Base-by-base conservation (phyloP, 2,888 invertebrate genomes). In the Conops quadrifasciatus region DNA sequence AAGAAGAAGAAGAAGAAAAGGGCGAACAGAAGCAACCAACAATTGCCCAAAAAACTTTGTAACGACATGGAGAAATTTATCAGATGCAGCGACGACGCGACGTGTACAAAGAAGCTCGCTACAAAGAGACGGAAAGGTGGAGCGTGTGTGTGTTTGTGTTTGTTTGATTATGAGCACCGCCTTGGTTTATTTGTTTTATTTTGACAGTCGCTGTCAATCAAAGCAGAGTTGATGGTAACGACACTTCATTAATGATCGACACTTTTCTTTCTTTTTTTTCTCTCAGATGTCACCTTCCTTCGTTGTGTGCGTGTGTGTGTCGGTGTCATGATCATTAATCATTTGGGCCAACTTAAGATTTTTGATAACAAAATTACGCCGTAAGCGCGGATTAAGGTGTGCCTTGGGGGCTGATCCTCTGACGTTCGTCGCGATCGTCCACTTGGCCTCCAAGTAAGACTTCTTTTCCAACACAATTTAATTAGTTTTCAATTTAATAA, bases 171-270 rank as follows among this genome's bases (percentile, higher is more conserved):
- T 58, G 15, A 24, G 28, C 24, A 21, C 21, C 36, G 28, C 9
- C 24, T 58, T 9, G 36, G 36, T 36, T 36, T 36, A 36, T 36
- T 36, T 36, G 9, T 9, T 24, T 43, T 58, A 68, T 62, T 68
- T 68, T 68, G 68, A 68, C 68, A 43, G 26, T 62, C 49, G 68
- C 68, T 68, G 68, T 68, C 68, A 68, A 68, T 68, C 68, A 68
- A 62, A 51, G 36, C n/a, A 15, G 16, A 47, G 49, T 36, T 16
- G 62, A 28, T 30, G 66, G 16, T 15, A 28, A 30, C 30, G 60
- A 30, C 21, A 65, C 47, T 47, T 56, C 49, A 60, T 68, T 59
- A 51, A 59, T 28, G 67, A 60, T 67, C 67, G 36, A 45, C 68
- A 51, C 19, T 19, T 36, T 36, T 36, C 36, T 36, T 36, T 36